phyloP scores from a whole-genome alignment of 2,113 vertebrate species.

The Canis aureus region DNA sequence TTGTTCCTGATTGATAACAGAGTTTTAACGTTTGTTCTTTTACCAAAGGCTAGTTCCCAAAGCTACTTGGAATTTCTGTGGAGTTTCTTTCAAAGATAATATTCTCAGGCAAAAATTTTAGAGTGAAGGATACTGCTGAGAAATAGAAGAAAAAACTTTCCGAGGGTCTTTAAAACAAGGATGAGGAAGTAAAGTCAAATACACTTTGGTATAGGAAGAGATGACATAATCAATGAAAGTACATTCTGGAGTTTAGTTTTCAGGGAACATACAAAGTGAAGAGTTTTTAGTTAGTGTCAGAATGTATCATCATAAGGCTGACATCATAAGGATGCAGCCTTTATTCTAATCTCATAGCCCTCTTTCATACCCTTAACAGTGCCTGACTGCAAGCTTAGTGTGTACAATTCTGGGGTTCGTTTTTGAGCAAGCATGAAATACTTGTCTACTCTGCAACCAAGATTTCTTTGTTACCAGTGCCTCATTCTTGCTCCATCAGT shows the following conservation, averaged over 20 bases:
- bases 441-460: background rate
- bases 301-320: background rate
- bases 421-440: background rate
- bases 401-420: background rate
- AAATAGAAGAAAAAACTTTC: background rate
- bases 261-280: background rate
- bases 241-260: background rate
- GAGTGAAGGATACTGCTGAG: background rate
- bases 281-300: too few relatives aligned
- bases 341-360: background rate
- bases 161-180: background rate
- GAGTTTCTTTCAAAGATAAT: background rate
- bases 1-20: background rate
- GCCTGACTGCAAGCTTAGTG: background rate
- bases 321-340: background rate
- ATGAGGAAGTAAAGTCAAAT: background rate
- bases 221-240: background rate
- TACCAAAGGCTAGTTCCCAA: background rate
- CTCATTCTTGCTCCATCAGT: background rate
- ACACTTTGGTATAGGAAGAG: background rate
- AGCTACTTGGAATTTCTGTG: background rate
- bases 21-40: background rate
- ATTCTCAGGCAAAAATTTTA: background rate
- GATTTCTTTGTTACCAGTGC: background rate
- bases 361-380: background rate